Percentiles rank a stretch among this genome's conserved stretches.
Evolutionary conservation across 1,140 invertebrate species (phyloP).

Genomic region (Mycetomoellerius zeteki): DNA sequence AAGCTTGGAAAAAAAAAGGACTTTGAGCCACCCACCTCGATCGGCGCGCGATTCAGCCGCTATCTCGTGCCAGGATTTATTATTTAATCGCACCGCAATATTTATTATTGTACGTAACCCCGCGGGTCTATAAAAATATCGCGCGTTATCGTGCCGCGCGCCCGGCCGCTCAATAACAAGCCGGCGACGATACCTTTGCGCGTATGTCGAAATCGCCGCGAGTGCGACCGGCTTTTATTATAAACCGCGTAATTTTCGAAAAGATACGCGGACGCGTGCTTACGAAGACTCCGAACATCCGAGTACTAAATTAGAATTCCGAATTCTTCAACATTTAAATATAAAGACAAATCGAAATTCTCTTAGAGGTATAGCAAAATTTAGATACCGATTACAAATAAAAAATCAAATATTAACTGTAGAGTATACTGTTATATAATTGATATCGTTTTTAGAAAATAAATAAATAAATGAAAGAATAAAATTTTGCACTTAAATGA

Average conservation of each 20-base stretch:
- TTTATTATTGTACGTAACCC: conserved; percentile 84
- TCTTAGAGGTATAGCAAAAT: not conserved
- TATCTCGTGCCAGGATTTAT: conserved; percentile 83
- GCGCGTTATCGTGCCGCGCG: conserved; percentile 77
- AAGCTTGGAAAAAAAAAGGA: conserved; percentile 29
- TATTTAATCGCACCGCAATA: conserved; percentile 85
- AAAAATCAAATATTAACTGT: not conserved
- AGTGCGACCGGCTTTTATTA: conserved; percentile 38
- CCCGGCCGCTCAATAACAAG: conserved; percentile 79
- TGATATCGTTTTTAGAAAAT: not conserved
- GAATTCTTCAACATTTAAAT: not conserved
- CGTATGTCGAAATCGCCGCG: conserved; percentile 75
- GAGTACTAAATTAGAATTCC: not conserved
- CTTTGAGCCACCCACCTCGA: conserved; percentile 60
- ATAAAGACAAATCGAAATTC: not conserved
- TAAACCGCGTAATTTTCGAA: conserved; percentile 27
- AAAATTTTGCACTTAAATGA: not conserved
- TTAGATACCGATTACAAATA: not conserved
- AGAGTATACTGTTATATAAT: not conserved
- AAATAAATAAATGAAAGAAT: not conserved
- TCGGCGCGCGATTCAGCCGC: conserved; percentile 71
- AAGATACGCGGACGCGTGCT: not conserved
- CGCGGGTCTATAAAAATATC: conserved; percentile 83
- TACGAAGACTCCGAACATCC: not conserved
- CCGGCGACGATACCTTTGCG: conserved; percentile 72